Evolutionary conservation across 1,140 invertebrate species (phyloP).

Genomic region (Oryctes rhinoceros): DNA sequence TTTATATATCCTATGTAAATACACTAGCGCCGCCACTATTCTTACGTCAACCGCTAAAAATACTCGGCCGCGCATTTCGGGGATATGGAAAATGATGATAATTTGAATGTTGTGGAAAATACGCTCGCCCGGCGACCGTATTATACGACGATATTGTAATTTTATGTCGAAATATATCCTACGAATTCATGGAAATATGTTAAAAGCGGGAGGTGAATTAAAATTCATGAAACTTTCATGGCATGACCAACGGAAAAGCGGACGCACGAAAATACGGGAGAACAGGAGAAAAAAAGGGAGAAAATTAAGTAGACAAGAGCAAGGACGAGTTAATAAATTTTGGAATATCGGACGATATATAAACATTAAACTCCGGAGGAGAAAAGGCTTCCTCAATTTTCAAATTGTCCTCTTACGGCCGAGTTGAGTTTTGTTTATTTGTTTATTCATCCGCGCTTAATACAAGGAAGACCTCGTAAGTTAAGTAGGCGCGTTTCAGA

Average conservation of each 20-base stretch:
- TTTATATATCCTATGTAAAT: conserved; percentile 25
- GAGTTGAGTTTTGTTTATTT: too few species aligned
- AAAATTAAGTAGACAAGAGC: neutral
- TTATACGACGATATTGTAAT: conserved; percentile 20
- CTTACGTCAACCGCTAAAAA: neutral
- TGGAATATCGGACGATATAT: neutral
- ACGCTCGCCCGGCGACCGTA: neutral
- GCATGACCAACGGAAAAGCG: neutral
- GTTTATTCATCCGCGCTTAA: too few species aligned
- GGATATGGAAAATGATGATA: conserved; percentile 25
- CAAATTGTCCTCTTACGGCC: neutral
- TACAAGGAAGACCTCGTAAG: too few species aligned
- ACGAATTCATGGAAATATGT: conserved; percentile 14
- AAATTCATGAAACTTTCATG: conserved; percentile 26
- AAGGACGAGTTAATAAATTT: neutral
- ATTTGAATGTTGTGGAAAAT: conserved; percentile 35
- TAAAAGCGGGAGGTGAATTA: neutral
- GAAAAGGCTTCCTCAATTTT: neutral
- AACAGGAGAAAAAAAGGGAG: neutral
- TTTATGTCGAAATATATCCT: conserved; percentile 14
- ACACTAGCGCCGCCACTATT: neutral
- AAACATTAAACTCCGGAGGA: neutral
- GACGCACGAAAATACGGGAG: neutral
- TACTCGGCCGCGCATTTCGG: neutral
- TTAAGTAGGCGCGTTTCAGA: too few species aligned